phyloP scores from a whole-genome alignment of 2,113 vertebrate species.

The Marcusenius ussheri region DNA sequence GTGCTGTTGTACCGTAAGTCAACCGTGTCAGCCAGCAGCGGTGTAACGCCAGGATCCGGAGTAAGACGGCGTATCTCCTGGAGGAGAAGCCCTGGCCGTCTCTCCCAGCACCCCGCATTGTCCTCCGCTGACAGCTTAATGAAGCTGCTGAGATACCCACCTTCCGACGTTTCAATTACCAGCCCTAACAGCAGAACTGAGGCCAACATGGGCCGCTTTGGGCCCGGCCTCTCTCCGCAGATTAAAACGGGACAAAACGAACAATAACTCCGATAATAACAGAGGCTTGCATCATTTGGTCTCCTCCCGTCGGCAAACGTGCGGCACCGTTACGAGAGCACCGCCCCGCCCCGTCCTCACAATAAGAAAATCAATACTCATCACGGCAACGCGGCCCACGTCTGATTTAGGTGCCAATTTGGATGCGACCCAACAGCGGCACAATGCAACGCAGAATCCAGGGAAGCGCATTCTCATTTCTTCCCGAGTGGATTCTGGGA shows the following conservation, averaged over 20 bases:
- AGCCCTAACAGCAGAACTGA: neutral
- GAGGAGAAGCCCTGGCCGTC: neutral
- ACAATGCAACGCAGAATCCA: neutral
- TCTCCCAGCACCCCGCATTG: neutral
- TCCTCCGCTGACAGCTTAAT: neutral
- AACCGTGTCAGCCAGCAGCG: neutral
- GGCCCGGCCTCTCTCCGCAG: neutral
- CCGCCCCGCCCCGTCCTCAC: neutral
- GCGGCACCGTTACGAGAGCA: neutral
- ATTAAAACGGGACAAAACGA: neutral
- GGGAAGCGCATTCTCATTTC: neutral
- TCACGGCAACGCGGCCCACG: neutral
- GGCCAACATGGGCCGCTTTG: neutral
- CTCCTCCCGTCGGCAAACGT: neutral
- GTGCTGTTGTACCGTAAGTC: neutral
- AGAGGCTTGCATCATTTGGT: neutral
- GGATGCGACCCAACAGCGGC: neutral
- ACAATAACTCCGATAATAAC: neutral
- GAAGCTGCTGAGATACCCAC: neutral
- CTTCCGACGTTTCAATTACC: neutral
- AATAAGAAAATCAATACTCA: constrained; percentile 3
- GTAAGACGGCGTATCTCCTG: neutral
- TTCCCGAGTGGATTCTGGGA: neutral
- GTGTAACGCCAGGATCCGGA: neutral
- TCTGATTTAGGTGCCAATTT: neutral